Evolutionary conservation across 2,797 vertebrate genomes (phyloP).

Genomic region (Lutjanus campechanus): DNA sequence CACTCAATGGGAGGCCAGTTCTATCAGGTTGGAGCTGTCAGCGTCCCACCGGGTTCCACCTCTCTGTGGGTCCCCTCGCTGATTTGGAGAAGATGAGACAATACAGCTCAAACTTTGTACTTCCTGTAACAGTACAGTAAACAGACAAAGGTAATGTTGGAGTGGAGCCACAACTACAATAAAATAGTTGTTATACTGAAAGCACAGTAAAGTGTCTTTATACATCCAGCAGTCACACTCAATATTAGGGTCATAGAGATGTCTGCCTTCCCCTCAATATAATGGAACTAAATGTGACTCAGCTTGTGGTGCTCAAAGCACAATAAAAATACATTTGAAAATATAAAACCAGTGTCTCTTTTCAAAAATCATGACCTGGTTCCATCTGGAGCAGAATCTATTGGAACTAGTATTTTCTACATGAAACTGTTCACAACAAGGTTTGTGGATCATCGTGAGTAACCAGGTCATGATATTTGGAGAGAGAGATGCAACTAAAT

Average conservation of each 20-base stretch:
- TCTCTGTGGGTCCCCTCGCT: slow-evolving; percentile 30
- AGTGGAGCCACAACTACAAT: background rate
- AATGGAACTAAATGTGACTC: too few relatives aligned
- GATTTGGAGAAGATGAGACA: slow-evolving; percentile 27
- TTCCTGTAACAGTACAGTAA: background rate
- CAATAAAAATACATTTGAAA: too few relatives aligned
- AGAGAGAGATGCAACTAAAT: too few relatives aligned
- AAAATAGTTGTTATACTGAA: background rate
- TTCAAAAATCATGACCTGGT: too few relatives aligned
- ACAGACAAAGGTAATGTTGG: background rate
- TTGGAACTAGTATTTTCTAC: too few relatives aligned
- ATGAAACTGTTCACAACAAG: too few relatives aligned
- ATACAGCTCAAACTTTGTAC: slow-evolving; percentile 17
- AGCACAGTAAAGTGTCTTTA: background rate
- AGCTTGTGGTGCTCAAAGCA: too few relatives aligned
- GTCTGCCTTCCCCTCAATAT: too few relatives aligned
- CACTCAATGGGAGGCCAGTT: slow-evolving; percentile 34
- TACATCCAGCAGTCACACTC: background rate
- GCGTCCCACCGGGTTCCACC: slow-evolving; percentile 30
- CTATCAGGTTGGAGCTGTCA: slow-evolving; percentile 45
- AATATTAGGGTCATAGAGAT: background rate
- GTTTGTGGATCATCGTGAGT: too few relatives aligned
- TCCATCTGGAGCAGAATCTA: too few relatives aligned
- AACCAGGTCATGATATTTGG: too few relatives aligned
- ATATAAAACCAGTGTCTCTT: too few relatives aligned